phyloP scores from a whole-genome alignment of 2,113 vertebrate genomes.

The Lepisosteus oculatus region DNA sequence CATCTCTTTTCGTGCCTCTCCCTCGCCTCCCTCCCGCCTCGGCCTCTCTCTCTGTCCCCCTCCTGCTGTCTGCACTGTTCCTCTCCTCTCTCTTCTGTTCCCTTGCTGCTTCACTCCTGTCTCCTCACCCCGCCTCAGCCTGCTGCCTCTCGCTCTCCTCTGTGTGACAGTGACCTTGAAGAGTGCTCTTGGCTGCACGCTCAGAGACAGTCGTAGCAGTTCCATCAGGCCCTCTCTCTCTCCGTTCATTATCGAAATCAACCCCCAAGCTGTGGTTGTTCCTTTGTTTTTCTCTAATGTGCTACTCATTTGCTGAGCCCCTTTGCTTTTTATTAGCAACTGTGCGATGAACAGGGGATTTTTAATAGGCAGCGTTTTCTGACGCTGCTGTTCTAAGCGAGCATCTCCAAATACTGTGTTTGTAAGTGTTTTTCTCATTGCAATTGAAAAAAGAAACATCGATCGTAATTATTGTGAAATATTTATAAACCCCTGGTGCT shows the following conservation, averaged over 20 bases:
- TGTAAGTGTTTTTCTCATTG: no score
- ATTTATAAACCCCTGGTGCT: no score
- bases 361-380: no score
- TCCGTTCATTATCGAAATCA: slow-evolving; percentile 56
- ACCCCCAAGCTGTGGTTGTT: slow-evolving; percentile 34
- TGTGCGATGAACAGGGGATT: no score
- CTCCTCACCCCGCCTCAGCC: slow-evolving; percentile 27
- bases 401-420: no score
- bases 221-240: slow-evolving; percentile 19
- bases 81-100: slow-evolving; percentile 7
- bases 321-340: no score
- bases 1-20: background rate
- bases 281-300: no score
- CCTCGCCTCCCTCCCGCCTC: slow-evolving; percentile 11
- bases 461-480: no score
- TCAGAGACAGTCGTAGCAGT: slow-evolving; percentile 37
- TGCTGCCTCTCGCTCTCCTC: slow-evolving; percentile 23
- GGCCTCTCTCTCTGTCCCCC: background rate
- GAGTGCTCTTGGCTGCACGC: slow-evolving; percentile 49
- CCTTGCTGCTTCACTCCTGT: background rate
- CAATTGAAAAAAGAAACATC: no score
- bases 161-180: slow-evolving; percentile 62
- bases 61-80: background rate
- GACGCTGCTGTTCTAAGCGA: no score
- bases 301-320: no score